A percentile compares a stretch with the other conserved stretches of the same genome.
phyloP scores from a whole-genome alignment of 92 coral and sea anemone species.

The Montipora capitata region DNA sequence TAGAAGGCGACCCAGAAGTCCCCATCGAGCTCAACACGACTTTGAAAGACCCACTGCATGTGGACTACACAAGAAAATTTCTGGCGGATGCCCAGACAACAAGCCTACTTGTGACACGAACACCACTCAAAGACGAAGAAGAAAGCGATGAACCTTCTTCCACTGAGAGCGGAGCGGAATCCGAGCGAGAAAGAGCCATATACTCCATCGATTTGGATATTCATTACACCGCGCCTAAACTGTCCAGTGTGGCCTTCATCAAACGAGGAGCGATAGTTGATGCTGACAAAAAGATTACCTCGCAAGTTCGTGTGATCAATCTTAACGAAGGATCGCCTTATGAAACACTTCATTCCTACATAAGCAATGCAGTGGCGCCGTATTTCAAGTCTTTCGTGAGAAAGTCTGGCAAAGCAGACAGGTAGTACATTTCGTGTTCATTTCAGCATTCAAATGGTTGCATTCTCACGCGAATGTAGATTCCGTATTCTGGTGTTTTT shows the following conservation, averaged over 20 bases:
- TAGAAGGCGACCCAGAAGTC: constrained; percentile 93
- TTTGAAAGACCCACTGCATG: constrained; percentile 87
- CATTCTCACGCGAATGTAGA: not conserved
- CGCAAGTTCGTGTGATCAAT: constrained; percentile 94
- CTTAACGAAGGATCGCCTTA: constrained; percentile 98
- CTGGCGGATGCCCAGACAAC: constrained; percentile 94
- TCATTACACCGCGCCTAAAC: constrained; percentile 95
- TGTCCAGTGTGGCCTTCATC: constrained; percentile 96
- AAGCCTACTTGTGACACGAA: constrained; percentile 88
- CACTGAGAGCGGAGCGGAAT: constrained; percentile 90
- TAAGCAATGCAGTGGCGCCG: constrained; percentile 98
- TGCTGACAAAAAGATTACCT: constrained; percentile 98
- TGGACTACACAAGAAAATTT: constrained; percentile 94
- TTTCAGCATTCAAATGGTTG: not conserved
- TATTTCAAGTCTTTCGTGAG: constrained; percentile 97
- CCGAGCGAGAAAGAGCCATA: constrained; percentile 87
- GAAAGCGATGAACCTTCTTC: constrained; percentile 92
- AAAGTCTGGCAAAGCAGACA: constrained; percentile 99
- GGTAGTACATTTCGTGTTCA: constrained; percentile 54
- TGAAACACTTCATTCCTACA: constrained; percentile 96
- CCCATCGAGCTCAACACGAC: constrained; percentile 94
- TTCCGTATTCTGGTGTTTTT: not conserved
- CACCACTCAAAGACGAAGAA: constrained; percentile 97
- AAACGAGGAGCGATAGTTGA: constrained; percentile 96
- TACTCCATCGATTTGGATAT: constrained; percentile 90